Percentiles rank a stretch among this genome's conserved stretches.
These are phyloP conservation scores for Brachionus manjavacas DNA, from an alignment of 1,140 invertebrate genomes.

Conservation along the genomic window DNA sequence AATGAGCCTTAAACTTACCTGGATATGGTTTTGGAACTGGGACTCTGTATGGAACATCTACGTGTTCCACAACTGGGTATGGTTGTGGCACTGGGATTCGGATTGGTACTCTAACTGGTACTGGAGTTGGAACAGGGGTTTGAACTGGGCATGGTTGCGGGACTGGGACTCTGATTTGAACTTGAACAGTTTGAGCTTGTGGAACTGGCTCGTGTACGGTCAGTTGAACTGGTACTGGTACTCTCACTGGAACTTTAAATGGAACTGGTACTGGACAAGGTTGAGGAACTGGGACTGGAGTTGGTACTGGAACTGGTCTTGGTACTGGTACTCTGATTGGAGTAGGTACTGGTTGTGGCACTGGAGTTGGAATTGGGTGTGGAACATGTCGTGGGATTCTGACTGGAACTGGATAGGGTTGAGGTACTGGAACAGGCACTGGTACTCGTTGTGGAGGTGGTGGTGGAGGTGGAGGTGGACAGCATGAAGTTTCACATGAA, in stretches of 20 bases:
- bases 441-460: neutral
- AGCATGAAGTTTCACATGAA: neutral
- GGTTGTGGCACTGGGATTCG: conserved; percentile 5
- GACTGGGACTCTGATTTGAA: neutral
- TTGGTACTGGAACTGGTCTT: neutral
- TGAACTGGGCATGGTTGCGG: neutral
- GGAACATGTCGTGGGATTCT: neutral
- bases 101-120: neutral
- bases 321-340: neutral
- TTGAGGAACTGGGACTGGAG: neutral
- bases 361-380: conserved; percentile 6
- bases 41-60: neutral
- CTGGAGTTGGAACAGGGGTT: neutral
- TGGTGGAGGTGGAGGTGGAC: neutral
- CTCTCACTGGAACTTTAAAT: neutral
- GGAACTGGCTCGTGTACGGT: neutral
- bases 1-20: too few species aligned
- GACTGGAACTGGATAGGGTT: neutral
- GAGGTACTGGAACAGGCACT: neutral
- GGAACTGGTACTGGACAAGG: neutral
- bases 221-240: neutral
- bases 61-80: neutral
- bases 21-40: conserved; percentile 18
- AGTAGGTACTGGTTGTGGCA: neutral
- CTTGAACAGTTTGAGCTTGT: neutral